Evolutionary conservation across 1,140 invertebrate species (phyloP).

Genomic region (Piezodorus guildinii): DNA sequence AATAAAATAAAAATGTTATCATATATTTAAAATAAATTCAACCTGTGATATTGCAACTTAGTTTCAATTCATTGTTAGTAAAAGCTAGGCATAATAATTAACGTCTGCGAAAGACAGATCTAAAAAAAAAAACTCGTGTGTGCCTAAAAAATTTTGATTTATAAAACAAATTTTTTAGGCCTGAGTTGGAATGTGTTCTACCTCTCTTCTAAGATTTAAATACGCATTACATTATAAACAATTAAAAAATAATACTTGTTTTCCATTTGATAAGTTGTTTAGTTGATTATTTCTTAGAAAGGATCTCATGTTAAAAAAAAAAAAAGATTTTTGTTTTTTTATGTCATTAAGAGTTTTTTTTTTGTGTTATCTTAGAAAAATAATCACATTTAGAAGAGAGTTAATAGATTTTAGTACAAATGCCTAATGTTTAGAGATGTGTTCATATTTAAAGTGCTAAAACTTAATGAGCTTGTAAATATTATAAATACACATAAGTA

Average conservation of each 20-base stretch:
- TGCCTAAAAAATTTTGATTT: background rate
- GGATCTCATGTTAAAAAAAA: background rate
- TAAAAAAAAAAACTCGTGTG: background rate
- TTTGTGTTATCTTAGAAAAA: slow-evolving; percentile 3
- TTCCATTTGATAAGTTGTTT: no score
- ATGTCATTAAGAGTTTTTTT: background rate
- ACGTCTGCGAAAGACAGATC: slow-evolving; percentile 7
- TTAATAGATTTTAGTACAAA: slow-evolving; percentile 7
- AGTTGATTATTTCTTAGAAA: no score
- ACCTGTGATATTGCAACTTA: slow-evolving; percentile 13
- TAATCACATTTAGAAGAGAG: slow-evolving; percentile 6
- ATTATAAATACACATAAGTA: background rate
- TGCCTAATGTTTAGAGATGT: slow-evolving; percentile 8
- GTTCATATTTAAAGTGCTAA: slow-evolving; percentile 6
- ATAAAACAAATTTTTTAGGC: background rate
- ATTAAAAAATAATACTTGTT: no score
- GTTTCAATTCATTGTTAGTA: slow-evolving; percentile 1
- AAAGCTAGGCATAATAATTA: background rate
- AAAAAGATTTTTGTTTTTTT: background rate
- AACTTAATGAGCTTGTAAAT: slow-evolving; percentile 9
- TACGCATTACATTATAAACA: background rate
- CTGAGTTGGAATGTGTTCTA: background rate
- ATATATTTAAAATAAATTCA: background rate
- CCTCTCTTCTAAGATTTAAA: slow-evolving; percentile 13
- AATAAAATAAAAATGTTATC: no score